Conservation (phyloP, 2,797 vertebrate genomes). For the Chiropotes sagulatus region DNA sequence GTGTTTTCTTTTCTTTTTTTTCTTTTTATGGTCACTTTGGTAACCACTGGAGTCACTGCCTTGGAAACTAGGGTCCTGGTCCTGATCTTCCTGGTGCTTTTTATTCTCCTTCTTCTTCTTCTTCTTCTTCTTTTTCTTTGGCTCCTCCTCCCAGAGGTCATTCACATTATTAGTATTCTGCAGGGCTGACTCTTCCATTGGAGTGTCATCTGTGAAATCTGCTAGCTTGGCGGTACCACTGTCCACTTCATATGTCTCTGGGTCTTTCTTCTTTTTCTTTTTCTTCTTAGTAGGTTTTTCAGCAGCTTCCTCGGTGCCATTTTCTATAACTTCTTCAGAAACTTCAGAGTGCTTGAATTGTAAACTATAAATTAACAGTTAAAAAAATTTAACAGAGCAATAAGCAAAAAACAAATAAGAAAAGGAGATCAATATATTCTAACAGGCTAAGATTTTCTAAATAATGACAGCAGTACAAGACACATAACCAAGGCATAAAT, state of each 20-base stretch:
- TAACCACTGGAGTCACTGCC: constrained; percentile 90
- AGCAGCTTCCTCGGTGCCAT: constrained; percentile 36
- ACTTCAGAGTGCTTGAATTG: constrained; percentile 77
- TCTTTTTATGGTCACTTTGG: constrained; percentile 86
- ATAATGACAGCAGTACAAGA: background rate
- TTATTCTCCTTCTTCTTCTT: constrained; percentile 88
- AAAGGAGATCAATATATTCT: background rate
- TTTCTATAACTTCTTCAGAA: constrained; percentile 57
- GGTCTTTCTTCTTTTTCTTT: constrained; percentile 85
- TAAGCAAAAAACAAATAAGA: background rate
- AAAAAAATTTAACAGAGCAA: constrained; percentile 58
- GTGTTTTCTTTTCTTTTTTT: constrained; percentile 89
- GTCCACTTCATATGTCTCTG: constrained; percentile 51
- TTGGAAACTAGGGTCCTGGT: constrained; percentile 79
- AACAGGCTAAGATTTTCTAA: background rate
- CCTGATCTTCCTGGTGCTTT: constrained; percentile 79
- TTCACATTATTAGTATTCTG: constrained; percentile 47
- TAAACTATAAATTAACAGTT: constrained; percentile 82
- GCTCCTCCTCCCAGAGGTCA: constrained; percentile 71
- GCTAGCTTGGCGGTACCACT: constrained; percentile 52
- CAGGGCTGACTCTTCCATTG: constrained; percentile 74
- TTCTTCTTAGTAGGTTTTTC: constrained; percentile 80
- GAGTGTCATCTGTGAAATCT: background rate
- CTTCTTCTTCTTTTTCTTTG: constrained; percentile 87
- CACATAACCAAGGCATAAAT: background rate